phyloP scores from a whole-genome alignment of 2,888 invertebrate species.

The Antheraea assamensis region DNA sequence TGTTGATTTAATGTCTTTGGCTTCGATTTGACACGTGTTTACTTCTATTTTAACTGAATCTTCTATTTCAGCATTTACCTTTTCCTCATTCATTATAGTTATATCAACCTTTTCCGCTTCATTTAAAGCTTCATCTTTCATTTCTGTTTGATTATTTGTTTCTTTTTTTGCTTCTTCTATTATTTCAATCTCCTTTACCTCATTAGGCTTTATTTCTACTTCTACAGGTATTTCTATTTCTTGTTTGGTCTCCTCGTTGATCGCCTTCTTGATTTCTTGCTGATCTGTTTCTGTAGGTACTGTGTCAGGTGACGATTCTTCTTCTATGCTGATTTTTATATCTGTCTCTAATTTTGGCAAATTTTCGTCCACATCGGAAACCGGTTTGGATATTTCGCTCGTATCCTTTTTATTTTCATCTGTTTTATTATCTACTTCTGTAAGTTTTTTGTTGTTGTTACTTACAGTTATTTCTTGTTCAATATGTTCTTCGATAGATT shows the following conservation, averaged over 20 bases:
- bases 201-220: background rate
- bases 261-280: background rate
- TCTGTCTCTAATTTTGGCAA: background rate
- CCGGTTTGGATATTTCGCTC: background rate
- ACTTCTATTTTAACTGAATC: constrained; percentile 14
- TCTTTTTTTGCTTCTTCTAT: background rate
- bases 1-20: background rate
- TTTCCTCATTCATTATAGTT: background rate
- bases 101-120: background rate
- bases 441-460: background rate
- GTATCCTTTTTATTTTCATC: background rate
- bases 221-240: background rate
- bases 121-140: constrained; percentile 8
- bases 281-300: background rate
- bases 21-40: constrained; percentile 12
- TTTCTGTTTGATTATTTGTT: constrained; percentile 4
- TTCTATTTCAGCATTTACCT: background rate
- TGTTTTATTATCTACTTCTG: background rate
- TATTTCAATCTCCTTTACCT: background rate
- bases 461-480: constrained; percentile 1
- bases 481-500: constrained; percentile 18
- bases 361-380: background rate
- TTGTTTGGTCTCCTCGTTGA: background rate
- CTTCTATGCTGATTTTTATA: background rate
- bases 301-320: background rate